A percentile compares a stretch with the other conserved stretches of the same genome.
These are phyloP conservation scores for Gymnothorax reevesii DNA, from an alignment of 2,797 vertebrate genomes.

Conservation along the genomic window DNA sequence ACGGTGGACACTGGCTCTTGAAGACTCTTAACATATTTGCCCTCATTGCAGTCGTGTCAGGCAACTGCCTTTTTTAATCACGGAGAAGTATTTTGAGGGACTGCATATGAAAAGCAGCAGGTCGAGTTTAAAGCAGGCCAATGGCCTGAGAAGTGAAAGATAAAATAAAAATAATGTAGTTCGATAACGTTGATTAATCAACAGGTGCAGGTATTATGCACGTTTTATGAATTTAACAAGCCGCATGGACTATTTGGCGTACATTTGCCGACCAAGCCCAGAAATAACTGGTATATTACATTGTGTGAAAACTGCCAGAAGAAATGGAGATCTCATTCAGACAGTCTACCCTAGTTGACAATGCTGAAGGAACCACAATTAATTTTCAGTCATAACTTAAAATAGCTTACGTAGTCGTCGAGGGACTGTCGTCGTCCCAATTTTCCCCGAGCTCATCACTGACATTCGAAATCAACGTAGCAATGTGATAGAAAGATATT, in stretches of 20 bases:
- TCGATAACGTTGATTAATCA: not conserved
- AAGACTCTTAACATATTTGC: not conserved
- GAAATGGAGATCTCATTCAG: not conserved
- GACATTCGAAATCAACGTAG: constrained; percentile 42
- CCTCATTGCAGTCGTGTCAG: not conserved
- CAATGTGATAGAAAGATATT: not conserved
- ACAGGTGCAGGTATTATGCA: not conserved
- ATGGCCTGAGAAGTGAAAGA: not conserved
- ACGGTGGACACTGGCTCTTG: not conserved
- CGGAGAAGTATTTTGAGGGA: not conserved
- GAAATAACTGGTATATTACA: not conserved
- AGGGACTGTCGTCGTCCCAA: constrained; percentile 22
- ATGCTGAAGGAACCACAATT: constrained; percentile 30
- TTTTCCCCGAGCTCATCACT: constrained; percentile 36
- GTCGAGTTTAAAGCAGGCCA: not conserved
- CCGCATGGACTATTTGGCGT: not conserved
- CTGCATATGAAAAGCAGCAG: not conserved
- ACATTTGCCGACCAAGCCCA: not conserved
- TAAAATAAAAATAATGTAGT: not conserved
- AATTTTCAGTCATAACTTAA: constrained; percentile 10
- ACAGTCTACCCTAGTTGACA: not conserved
- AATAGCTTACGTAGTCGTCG: constrained; percentile 40
- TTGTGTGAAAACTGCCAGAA: not conserved
- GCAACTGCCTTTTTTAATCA: constrained; percentile 4
- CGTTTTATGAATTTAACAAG: not conserved